Base-by-base conservation (phyloP, 2,797 vertebrate genomes). In the Peromyscus attwateri region DNA sequence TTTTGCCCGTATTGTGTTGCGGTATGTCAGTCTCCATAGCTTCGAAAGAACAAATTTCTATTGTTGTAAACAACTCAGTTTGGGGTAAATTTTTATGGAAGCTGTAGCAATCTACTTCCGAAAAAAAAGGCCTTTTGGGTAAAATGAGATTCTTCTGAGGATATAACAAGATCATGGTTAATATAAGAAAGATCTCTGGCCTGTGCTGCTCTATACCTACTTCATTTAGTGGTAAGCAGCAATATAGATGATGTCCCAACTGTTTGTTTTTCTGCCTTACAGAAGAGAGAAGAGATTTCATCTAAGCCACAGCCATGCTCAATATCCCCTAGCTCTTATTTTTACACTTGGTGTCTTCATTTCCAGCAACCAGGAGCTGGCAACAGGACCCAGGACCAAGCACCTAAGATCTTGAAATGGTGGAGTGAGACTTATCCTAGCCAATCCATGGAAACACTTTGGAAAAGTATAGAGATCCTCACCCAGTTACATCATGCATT, bases 211-310 rank as follows among this genome's bases (percentile, higher is more conserved):
- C 60, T 25, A 57, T 82, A 85, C 57, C 79, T 23, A 68, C 13
- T 77, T 85, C 52, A 73, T 34, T 85, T 46, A 77, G 0, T 40
- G 43, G 64, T 70, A 87, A 92, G 70, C 40, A 9, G 80, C 27
- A 10, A 68, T 79, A 57, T 6, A 27, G 31, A 60, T 70, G 29
- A 79, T 75, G 4, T 92, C 17, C 25, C 75, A 34, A 16, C 64
- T 37, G 4, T 71, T 80, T 70, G 27, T 34, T 85, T 91, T 62
- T 76, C 43, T 96, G 7, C 37, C 75, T 13, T 82, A 55, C 11
- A 37, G 57, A 91, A 81, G 17, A 81, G 4, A 66, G 6, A 77
- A 89, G 49, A 12, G 37, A 89, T 89, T 93, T 96, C 71, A 73
- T 79, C 49, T 88, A 76, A 89, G 9, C 43, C 55, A 89, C 5